A percentile compares a stretch with the other conserved stretches of the same genome.
Evolutionary conservation across 2,113 vertebrate species (phyloP).

Genomic region (Notarius lentiginosus): DNA sequence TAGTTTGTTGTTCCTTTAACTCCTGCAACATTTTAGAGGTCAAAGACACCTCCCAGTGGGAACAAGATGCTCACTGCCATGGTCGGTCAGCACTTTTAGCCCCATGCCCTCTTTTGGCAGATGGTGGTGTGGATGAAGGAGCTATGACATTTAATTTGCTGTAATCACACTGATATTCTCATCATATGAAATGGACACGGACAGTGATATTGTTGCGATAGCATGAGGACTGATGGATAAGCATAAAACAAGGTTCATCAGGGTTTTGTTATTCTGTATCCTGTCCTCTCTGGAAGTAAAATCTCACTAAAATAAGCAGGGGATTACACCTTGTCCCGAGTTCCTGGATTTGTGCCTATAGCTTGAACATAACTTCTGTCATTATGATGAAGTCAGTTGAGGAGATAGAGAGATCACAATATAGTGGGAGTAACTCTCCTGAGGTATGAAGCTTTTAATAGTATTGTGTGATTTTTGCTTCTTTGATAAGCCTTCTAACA

Average conservation of each 20-base stretch:
- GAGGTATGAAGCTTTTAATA: conserved; percentile 19
- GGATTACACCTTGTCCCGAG: not conserved
- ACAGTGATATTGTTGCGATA: not conserved
- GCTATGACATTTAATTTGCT: conserved; percentile 46
- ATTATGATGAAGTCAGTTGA: conserved; percentile 17
- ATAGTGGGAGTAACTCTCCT: conserved; percentile 4
- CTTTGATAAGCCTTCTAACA: not conserved
- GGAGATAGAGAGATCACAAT: conserved; percentile 17
- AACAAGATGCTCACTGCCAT: conserved; percentile 21
- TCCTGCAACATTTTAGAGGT: conserved; percentile 32
- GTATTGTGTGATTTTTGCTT: not conserved
- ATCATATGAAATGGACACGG: conserved; percentile 27
- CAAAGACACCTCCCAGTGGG: conserved; percentile 26
- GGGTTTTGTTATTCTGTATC: conserved; percentile 31
- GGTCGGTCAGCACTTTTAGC: conserved; percentile 43
- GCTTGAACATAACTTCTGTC: conserved; percentile 7
- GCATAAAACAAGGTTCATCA: not conserved
- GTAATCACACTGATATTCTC: conserved; percentile 21
- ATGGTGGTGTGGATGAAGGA: conserved; percentile 48
- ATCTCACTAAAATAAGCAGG: conserved; percentile 39
- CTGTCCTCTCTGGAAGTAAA: not conserved
- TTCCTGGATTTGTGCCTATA: not conserved
- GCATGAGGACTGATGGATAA: not conserved
- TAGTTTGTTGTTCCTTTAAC: conserved; percentile 26
- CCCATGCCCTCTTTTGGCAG: conserved; percentile 30